phyloP scores from a whole-genome alignment of 2,113 vertebrate species.

The Rattus rattus region DNA sequence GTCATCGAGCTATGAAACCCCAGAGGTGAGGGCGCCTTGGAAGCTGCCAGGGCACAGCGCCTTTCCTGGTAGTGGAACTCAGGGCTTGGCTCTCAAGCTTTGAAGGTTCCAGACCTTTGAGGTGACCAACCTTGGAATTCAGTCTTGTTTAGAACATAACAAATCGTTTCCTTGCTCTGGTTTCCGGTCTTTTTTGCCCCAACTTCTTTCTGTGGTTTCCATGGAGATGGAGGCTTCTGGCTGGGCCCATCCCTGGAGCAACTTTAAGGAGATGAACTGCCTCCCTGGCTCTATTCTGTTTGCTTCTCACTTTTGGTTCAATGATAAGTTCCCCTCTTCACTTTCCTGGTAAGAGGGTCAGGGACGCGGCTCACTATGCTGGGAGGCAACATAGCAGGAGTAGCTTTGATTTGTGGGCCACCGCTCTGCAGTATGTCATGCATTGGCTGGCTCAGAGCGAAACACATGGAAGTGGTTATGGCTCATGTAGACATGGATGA shows the following conservation, averaged over 20 bases:
- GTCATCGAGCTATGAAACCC: neutral
- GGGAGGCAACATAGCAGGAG: neutral
- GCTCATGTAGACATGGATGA: neutral
- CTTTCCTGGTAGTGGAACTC: neutral
- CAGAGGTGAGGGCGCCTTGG: neutral
- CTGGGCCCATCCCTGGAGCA: neutral
- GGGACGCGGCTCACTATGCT: neutral
- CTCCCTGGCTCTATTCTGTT: neutral
- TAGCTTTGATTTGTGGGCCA: neutral
- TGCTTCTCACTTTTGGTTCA: slow-evolving; percentile 31
- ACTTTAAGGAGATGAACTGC: slow-evolving; percentile 36
- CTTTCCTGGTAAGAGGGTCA: neutral
- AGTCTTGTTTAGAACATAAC: neutral
- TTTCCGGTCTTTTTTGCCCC: slow-evolving; percentile 66
- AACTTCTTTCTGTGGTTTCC: slow-evolving; percentile 51
- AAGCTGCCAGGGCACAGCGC: neutral
- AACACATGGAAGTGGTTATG: neutral
- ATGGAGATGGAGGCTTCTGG: slow-evolving; percentile 48
- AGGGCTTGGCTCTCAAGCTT: neutral
- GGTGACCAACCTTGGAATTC: neutral
- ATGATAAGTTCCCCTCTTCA: slow-evolving; percentile 3
- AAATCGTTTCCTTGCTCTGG: neutral
- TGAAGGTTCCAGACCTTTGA: neutral
- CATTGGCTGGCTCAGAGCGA: neutral
- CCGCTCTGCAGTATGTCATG: neutral